Percentiles rank a stretch among this genome's conserved stretches.
Conservation (phyloP, 1,140 invertebrate species). For the Drosophila melanogaster region DNA sequence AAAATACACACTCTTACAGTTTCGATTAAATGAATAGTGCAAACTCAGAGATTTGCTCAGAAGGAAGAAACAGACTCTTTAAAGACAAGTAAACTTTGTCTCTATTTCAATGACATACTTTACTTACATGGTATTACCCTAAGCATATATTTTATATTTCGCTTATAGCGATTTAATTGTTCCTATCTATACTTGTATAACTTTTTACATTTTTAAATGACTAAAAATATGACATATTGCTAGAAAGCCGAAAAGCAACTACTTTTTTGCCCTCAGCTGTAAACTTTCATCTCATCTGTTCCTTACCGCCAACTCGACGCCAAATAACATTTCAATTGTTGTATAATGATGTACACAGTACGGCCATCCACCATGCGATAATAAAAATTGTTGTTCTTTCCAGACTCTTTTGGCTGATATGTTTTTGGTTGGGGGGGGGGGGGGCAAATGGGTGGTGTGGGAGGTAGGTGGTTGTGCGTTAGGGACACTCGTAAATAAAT, state of each 20-base stretch:
- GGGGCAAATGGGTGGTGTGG: not conserved
- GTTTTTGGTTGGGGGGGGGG: conserved; percentile 19
- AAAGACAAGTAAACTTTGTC: too few species aligned
- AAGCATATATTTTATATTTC: too few species aligned
- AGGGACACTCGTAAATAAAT: conserved; percentile 79
- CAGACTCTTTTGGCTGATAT: conserved; percentile 10
- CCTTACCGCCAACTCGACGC: conserved; percentile 60
- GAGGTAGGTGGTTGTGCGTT: conserved; percentile 4
- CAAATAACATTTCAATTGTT: conserved; percentile 81
- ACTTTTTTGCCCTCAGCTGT: conserved; percentile 10
- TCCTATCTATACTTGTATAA: too few species aligned
- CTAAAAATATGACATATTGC: too few species aligned
- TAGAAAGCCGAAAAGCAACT: not conserved
- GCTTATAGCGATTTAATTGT: too few species aligned
- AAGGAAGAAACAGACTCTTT: too few species aligned
- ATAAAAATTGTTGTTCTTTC: conserved; percentile 80
- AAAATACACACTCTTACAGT: conserved; percentile 7
- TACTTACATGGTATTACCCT: too few species aligned
- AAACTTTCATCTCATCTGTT: conserved; percentile 32
- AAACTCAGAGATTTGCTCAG: not conserved
- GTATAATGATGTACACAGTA: conserved; percentile 80
- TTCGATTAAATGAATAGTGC: not conserved
- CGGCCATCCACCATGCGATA: conserved; percentile 59
- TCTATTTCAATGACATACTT: too few species aligned
- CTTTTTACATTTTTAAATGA: too few species aligned